These are phyloP conservation scores for Nemapogon koenigi DNA, from an alignment of 2,888 invertebrate genomes.

Conservation along the genomic window DNA sequence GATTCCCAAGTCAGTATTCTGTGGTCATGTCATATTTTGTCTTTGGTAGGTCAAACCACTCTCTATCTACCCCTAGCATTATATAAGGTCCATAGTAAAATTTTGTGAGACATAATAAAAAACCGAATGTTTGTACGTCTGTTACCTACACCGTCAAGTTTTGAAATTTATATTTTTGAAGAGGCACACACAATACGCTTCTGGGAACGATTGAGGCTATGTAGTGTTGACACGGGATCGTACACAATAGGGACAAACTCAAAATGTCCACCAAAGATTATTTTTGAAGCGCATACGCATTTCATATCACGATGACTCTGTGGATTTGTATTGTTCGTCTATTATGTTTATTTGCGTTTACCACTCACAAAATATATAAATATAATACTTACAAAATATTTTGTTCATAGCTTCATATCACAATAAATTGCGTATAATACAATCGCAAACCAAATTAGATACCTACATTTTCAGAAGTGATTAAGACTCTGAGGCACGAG, in stretches of 20 bases:
- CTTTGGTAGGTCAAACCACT: no score
- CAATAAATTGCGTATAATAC: background rate
- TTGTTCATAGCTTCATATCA: background rate
- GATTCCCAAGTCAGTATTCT: no score
- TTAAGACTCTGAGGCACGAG: no score
- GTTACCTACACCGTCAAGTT: conserved; percentile 38
- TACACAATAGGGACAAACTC: conserved; percentile 52
- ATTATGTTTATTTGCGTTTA: no score
- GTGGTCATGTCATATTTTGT: no score
- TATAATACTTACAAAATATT: background rate
- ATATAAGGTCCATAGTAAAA: no score
- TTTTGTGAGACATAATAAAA: no score
- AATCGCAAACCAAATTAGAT: background rate
- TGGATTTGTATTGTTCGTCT: conserved; percentile 10
- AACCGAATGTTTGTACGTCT: conserved; percentile 13
- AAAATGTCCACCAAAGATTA: conserved; percentile 39
- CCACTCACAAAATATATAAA: background rate
- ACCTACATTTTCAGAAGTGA: no score
- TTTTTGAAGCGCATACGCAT: conserved; percentile 34
- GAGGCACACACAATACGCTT: conserved; percentile 35
- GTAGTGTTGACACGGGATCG: conserved; percentile 46
- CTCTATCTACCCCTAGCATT: no score
- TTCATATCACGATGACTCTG: conserved; percentile 48
- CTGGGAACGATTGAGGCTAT: conserved; percentile 35
- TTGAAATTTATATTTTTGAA: conserved; percentile 35